Conservation (phyloP, 2,113 vertebrate genomes). For the Marcusenius ussheri region DNA sequence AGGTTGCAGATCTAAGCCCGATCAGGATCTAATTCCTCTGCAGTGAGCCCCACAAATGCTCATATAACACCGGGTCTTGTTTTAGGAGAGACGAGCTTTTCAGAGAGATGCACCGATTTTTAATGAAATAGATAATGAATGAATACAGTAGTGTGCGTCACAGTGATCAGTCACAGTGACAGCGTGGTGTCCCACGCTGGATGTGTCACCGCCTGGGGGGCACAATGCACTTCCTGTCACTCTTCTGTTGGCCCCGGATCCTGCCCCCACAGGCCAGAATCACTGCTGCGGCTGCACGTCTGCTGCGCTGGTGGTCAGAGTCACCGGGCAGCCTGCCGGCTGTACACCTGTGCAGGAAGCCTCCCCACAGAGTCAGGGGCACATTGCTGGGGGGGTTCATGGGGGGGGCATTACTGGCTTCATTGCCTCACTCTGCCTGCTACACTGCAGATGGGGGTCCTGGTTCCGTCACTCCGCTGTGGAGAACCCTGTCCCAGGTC, state of each 20-base stretch:
- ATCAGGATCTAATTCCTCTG: background rate
- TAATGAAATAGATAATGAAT: background rate
- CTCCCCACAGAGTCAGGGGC: slow-evolving; percentile 72
- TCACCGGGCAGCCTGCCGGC: slow-evolving; percentile 78
- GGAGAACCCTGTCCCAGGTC: slow-evolving; percentile 72
- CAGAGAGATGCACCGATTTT: background rate
- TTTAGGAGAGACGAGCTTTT: background rate
- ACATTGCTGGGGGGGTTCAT: background rate
- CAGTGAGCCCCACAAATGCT: background rate
- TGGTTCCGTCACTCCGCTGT: slow-evolving; percentile 59
- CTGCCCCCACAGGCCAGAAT: slow-evolving; percentile 78
- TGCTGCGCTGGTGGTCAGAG: slow-evolving; percentile 85
- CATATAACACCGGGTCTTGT: background rate
- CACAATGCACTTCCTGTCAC: slow-evolving; percentile 41
- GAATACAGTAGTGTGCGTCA: background rate
- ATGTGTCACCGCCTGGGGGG: background rate
- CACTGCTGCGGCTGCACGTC: slow-evolving; percentile 81
- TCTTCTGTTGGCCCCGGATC: slow-evolving; percentile 64
- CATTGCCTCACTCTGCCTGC: background rate
- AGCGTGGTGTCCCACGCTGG: background rate
- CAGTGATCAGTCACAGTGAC: background rate
- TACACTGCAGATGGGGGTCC: slow-evolving; percentile 65
- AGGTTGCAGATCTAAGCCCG: background rate
- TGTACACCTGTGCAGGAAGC: slow-evolving; percentile 75
- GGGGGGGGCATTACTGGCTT: background rate